Percentiles rank a stretch among this genome's conserved stretches.
Conservation (phyloP, 2,888 invertebrate genomes). For the Cephonodes hylas region DNA sequence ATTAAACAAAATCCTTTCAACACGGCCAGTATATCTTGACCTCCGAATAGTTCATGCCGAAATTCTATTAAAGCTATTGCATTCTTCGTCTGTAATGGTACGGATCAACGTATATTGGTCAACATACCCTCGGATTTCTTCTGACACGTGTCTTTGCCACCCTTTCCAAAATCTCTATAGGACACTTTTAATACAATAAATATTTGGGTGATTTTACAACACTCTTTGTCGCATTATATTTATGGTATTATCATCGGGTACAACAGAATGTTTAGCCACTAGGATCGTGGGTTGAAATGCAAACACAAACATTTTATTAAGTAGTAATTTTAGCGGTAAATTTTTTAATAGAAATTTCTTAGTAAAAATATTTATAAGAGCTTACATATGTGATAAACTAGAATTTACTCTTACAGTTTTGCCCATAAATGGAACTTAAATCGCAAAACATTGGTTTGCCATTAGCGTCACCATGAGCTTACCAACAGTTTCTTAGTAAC, state of each 20-base stretch:
- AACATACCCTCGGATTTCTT: slow-evolving; percentile 42
- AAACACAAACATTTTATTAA: no score
- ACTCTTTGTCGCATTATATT: slow-evolving; percentile 32
- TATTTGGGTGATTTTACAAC: slow-evolving; percentile 66
- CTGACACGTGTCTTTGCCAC: slow-evolving; percentile 64
- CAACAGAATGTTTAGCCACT: background rate
- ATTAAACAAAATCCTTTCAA: slow-evolving; percentile 65
- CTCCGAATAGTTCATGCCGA: slow-evolving; percentile 17
- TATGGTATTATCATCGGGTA: background rate
- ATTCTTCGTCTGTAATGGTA: slow-evolving; percentile 16
- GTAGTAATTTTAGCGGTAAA: no score
- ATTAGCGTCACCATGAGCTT: no score
- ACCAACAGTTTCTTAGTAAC: no score
- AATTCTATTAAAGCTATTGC: slow-evolving; percentile 1
- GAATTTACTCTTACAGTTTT: no score
- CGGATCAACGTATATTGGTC: slow-evolving; percentile 42
- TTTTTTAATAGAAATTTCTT: no score
- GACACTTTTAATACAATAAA: slow-evolving; percentile 60
- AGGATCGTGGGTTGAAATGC: background rate
- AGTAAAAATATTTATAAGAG: no score
- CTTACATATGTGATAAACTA: no score
- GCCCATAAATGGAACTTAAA: no score
- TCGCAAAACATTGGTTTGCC: no score
- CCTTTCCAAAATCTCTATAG: slow-evolving; percentile 53
- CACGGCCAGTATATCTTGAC: slow-evolving; percentile 40